Percentiles rank a stretch among this genome's conserved stretches.
Conservation (phyloP, 2,797 vertebrate genomes). For the Halcyon leucocephala region DNA sequence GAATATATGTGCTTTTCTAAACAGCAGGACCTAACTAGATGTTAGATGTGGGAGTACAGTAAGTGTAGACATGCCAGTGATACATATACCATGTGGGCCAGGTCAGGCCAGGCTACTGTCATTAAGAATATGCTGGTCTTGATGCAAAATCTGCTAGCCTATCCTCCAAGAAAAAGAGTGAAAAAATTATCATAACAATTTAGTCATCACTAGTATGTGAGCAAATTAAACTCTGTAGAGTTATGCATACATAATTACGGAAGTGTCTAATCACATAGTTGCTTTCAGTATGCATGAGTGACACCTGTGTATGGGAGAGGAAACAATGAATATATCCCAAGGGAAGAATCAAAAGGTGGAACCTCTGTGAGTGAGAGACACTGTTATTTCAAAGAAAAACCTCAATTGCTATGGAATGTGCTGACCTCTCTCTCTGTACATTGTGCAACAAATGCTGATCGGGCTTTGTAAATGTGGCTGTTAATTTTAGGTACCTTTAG, state of each 20-base stretch:
- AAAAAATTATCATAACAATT: neutral
- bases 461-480: neutral
- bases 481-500: neutral
- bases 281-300: neutral
- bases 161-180: neutral
- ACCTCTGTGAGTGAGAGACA: neutral
- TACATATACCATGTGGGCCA: neutral
- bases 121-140: neutral
- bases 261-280: neutral
- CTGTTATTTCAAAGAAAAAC: neutral
- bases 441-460: neutral
- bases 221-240: neutral
- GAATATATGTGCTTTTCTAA: neutral
- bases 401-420: neutral
- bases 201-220: neutral
- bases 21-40: neutral
- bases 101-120: neutral
- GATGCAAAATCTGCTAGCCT: neutral
- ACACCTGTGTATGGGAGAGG: neutral
- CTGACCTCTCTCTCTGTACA: neutral
- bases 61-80: neutral
- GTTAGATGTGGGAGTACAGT: neutral
- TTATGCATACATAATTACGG: neutral
- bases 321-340: neutral
- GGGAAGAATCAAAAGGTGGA: neutral